Base-by-base conservation (phyloP, 2,888 invertebrate genomes). In the Thera obeliscata region DNA sequence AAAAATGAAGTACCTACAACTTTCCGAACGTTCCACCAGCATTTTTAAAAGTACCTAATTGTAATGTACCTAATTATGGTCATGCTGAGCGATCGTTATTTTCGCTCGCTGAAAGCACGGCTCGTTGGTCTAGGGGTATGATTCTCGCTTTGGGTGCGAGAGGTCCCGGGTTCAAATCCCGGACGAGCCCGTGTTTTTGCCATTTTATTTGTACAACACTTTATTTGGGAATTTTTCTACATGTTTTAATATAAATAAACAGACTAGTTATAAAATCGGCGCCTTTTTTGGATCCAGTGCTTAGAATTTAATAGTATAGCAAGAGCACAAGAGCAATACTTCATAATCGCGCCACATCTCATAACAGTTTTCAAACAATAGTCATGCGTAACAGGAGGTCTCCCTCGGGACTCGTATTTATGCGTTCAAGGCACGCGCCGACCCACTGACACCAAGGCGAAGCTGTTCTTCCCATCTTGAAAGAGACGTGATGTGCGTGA, bases 121-220 rank as follows among this genome's bases (percentile, higher is more conserved):
- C 94, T 94, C 94, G 93, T 94, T 94, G 94, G 94, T 94, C 94
- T 94, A 94, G 93, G 93, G 94, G 94, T 94, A 94, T 94, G 93
- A 93, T 94, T 94, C 90, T 93, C 94, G 93, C 93, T 94, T 94
- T 89, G 93, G 94, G 94, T 94, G 94, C 93, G 94, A 94, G 93
- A 93, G 94, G 94, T 94, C 94, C 93, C 94, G 94, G 94, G 94
- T 94, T 94, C 93, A 94, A 94, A 93, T 94, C 94, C 94, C 94
- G 94, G 94, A 93, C 94, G 94, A 94, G 94, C 94, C 94, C 94
- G 65, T 73, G 41, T 64, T 79, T 81, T 80, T 80, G 67, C 68
- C 69, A 55, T 56, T 71, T 65, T 72, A 54, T 5, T 9, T 46
- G 5, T 41, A 5, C 41, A 0, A 41, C 41, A 41, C 22, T 22